These are phyloP conservation scores for Diacarnus erythraeanus DNA, from an alignment of 37 sponge, comb jelly and placozoan genomes.

Conservation along the genomic window DNA sequence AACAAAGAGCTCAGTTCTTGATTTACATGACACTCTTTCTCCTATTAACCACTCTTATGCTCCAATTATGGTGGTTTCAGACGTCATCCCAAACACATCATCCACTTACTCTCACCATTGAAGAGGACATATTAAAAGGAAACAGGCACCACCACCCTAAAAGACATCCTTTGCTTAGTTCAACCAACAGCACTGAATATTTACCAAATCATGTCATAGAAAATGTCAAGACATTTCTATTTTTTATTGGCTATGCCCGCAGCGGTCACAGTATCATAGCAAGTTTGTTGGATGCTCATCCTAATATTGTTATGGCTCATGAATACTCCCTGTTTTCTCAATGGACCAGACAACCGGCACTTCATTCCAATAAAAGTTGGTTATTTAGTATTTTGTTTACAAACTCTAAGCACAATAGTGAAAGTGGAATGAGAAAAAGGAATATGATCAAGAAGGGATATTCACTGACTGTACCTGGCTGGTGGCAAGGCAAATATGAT, in stretches of 20 bases:
- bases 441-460: conserved; percentile 41
- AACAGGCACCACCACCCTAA: not conserved
- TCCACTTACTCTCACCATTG: not conserved
- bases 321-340: conserved; percentile 39
- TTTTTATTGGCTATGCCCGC: conserved; percentile 66
- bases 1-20: not conserved
- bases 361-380: conserved; percentile 1
- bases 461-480: conserved; percentile 20
- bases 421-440: conserved; percentile 6
- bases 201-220: conserved; percentile 2
- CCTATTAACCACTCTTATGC: not conserved
- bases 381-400: conserved; percentile 29
- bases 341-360: conserved; percentile 2
- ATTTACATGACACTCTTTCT: not conserved
- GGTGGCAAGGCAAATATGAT: conserved; percentile 52
- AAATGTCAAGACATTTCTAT: conserved; percentile 35
- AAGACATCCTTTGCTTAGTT: not conserved
- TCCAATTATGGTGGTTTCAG: not conserved
- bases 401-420: not conserved
- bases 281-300: conserved; percentile 69
- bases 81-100: not conserved
- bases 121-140: not conserved
- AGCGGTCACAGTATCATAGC: conserved; percentile 72
- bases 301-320: conserved; percentile 63
- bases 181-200: not conserved